Percentiles rank a stretch among this genome's conserved stretches.
Conservation (phyloP, 2,888 invertebrate species). For the Melieria picta region DNA sequence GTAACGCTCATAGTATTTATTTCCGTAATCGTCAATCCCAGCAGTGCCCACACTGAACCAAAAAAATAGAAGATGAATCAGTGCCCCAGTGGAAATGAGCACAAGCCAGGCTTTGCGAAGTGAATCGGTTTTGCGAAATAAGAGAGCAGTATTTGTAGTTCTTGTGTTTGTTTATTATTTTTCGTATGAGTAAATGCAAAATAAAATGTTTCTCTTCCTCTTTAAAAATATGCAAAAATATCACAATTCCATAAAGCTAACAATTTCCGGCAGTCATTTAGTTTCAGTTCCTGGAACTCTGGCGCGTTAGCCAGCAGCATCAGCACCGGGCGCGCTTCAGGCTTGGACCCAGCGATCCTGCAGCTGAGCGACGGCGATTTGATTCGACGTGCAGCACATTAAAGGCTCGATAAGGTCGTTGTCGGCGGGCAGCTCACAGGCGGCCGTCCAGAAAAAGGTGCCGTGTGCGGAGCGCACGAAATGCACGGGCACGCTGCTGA, state of each 20-base stretch:
- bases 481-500: conserved; percentile 72
- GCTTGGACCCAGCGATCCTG: conserved; percentile 77
- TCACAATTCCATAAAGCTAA: conserved; percentile 17
- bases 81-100: too few species aligned
- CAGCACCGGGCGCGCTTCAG: conserved; percentile 58
- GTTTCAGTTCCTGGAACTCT: conserved; percentile 24
- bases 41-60: too few species aligned
- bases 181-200: too few species aligned
- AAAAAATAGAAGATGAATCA: too few species aligned
- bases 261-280: conserved; percentile 30
- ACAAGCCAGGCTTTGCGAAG: too few species aligned
- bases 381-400: conserved; percentile 60
- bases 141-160: too few species aligned
- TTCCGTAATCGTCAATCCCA: too few species aligned
- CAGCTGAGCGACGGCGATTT: conserved; percentile 55
- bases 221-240: background rate
- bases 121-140: too few species aligned
- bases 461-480: conserved; percentile 83
- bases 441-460: conserved; percentile 85
- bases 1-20: too few species aligned
- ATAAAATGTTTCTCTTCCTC: too few species aligned
- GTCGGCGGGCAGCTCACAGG: conserved; percentile 63
- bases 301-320: conserved; percentile 34
- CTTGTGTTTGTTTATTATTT: too few species aligned
- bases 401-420: conserved; percentile 61